Conservation (phyloP, 2,797 vertebrate species). For the Mormyrus proboscirostris region DNA sequence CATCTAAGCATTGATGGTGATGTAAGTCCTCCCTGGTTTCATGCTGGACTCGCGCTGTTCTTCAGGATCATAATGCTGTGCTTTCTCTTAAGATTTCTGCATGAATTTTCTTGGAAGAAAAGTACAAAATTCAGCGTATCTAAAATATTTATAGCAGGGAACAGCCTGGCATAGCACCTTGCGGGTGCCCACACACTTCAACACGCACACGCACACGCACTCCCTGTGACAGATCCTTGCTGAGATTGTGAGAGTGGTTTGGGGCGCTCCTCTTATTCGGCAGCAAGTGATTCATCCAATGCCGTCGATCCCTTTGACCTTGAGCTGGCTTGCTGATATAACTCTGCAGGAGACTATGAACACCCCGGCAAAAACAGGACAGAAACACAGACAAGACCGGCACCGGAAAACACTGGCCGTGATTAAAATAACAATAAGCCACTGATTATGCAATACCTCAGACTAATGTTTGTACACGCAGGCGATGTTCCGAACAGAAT, state of each 20-base stretch:
- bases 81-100: neutral
- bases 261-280: conserved; percentile 45
- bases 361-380: conserved; percentile 14
- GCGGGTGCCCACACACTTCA: neutral
- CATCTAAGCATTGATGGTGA: neutral
- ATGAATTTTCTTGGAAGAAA: neutral
- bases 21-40: neutral
- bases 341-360: neutral
- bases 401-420: neutral
- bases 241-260: conserved; percentile 39
- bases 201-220: neutral
- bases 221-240: conserved; percentile 34
- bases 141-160: neutral
- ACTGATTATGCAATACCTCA: neutral
- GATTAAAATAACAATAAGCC: neutral
- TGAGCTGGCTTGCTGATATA: conserved; percentile 37
- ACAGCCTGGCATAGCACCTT: neutral
- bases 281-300: conserved; percentile 40
- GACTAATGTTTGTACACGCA: neutral
- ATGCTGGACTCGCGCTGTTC: neutral
- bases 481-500: neutral
- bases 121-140: neutral
- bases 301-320: conserved; percentile 41
- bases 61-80: neutral
- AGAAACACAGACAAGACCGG: neutral